These are phyloP conservation scores for Chorisops tibialis DNA, from an alignment of 2,888 invertebrate genomes.

Conservation along the genomic window DNA sequence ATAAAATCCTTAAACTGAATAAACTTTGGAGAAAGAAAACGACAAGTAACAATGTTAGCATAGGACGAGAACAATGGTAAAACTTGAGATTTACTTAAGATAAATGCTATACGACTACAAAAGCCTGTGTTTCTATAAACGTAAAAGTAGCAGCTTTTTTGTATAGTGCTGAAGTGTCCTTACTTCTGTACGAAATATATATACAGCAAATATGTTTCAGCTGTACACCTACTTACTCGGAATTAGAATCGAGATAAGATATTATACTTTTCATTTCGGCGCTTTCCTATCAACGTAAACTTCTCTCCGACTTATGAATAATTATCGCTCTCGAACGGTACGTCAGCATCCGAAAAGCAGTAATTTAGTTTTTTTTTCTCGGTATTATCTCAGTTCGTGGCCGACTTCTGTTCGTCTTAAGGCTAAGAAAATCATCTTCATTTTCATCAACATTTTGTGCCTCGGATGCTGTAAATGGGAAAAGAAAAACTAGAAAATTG, in stretches of 20 bases:
- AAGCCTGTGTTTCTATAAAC: conserved; percentile 1
- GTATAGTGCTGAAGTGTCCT: not conserved
- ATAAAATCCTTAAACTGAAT: conserved; percentile 6
- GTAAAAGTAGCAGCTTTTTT: conserved; percentile 14
- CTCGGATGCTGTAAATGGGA: not conserved
- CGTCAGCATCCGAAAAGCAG: not conserved
- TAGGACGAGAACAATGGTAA: conserved; percentile 24
- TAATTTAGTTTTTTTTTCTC: not conserved
- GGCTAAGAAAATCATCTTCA: conserved; percentile 15
- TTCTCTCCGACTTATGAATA: not conserved
- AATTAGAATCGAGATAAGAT: not conserved
- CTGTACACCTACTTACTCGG: not conserved
- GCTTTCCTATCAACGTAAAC: not conserved
- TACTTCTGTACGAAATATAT: not conserved
- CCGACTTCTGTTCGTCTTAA: conserved; percentile 1
- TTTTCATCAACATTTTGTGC: not conserved
- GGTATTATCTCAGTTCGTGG: conserved; percentile 1
- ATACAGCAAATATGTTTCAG: not conserved
- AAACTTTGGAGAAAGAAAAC: conserved; percentile 20
- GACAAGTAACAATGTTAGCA: conserved; percentile 13
- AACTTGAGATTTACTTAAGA: conserved; percentile 29
- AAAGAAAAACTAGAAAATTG: conserved; percentile 32
- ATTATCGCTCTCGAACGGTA: conserved; percentile 15
- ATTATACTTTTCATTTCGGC: not conserved
- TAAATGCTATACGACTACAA: conserved; percentile 9